Conservation (phyloP, 1,140 invertebrate genomes). For the Ridgeia piscesae region DNA sequence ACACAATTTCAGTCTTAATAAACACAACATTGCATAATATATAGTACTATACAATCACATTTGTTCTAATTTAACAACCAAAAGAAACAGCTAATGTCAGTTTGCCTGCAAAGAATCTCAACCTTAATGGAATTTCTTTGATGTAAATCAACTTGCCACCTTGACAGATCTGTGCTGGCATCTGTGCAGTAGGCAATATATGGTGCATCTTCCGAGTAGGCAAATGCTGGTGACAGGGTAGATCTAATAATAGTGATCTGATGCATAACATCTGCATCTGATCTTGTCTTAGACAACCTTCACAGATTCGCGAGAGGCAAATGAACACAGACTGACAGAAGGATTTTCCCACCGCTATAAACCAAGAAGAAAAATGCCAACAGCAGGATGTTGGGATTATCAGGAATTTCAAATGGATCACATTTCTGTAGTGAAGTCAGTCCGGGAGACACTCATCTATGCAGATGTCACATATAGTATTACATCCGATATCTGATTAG, state of each 20-base stretch:
- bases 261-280: not conserved
- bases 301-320: not conserved
- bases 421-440: not conserved
- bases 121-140: not conserved
- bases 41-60: too few species aligned
- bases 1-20: too few species aligned
- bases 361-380: not conserved
- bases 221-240: not conserved
- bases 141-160: not conserved
- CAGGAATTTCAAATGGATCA: not conserved
- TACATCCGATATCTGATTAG: not conserved
- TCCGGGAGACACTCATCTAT: not conserved
- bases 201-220: not conserved
- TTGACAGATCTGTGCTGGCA: not conserved
- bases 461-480: not conserved
- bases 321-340: not conserved
- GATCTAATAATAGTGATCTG: slow-evolving; percentile 6
- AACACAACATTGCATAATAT: too few species aligned
- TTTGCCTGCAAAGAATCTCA: not conserved
- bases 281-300: not conserved
- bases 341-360: not conserved
- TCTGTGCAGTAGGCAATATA: not conserved
- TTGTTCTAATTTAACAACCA: too few species aligned
- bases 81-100: too few species aligned
- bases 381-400: not conserved